Evolutionary conservation across 2,888 invertebrate species (phyloP).

Genomic region (Piscicola geometra): DNA sequence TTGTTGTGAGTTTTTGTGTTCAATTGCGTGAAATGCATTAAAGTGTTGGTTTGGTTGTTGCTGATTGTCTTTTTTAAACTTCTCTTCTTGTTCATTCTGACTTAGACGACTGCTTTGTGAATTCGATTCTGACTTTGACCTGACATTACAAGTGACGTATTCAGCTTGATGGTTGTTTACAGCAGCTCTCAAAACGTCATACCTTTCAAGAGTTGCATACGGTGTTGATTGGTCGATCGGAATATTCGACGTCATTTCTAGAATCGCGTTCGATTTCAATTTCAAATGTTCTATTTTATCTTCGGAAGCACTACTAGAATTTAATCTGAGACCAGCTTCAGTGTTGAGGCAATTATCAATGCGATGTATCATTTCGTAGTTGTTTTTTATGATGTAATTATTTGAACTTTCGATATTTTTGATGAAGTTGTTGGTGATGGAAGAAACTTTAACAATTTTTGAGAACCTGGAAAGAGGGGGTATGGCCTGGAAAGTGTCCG

Average conservation of each 20-base stretch:
- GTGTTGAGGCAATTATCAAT: neutral
- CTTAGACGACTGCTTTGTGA: neutral
- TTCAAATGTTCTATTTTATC: too few relatives aligned
- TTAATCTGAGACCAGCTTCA: neutral
- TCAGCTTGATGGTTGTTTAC: neutral
- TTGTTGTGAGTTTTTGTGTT: too few relatives aligned
- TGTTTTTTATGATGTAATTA: neutral
- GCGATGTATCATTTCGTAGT: neutral
- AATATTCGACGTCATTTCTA: neutral
- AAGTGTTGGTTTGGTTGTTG: too few relatives aligned
- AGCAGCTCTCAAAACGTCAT: neutral
- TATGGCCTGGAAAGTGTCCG: constrained; percentile 56
- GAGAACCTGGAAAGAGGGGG: constrained; percentile 10
- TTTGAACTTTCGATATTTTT: neutral
- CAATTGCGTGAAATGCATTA: too few relatives aligned
- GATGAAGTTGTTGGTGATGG: neutral
- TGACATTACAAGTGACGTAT: neutral
- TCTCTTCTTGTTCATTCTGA: neutral
- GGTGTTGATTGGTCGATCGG: neutral
- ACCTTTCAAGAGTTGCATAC: neutral
- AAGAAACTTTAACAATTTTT: constrained; percentile 30
- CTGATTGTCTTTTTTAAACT: too few relatives aligned
- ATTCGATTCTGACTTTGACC: neutral
- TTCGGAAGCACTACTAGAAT: neutral
- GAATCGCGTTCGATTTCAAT: too few relatives aligned